Evolutionary conservation across 1,140 invertebrate species (phyloP).

Genomic region (Chrysoperla carnea): DNA sequence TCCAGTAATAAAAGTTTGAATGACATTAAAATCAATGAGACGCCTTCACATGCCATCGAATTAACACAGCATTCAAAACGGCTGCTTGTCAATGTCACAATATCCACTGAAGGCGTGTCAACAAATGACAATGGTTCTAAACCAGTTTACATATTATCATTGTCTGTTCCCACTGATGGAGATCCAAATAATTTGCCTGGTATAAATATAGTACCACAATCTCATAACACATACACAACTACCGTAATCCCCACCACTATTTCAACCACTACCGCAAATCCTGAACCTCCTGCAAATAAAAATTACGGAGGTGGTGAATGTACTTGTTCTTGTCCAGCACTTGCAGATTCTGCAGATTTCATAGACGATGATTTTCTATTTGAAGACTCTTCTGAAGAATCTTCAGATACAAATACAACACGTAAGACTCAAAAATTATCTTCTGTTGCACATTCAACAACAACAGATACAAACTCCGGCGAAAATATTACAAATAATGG

Average conservation of each 20-base stretch:
- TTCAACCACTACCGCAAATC: background rate
- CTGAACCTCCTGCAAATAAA: background rate
- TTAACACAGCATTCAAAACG: conserved; percentile 25
- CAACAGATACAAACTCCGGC: conserved; percentile 2
- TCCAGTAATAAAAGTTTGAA: conserved; percentile 10
- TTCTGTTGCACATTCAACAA: background rate
- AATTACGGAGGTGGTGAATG: conserved; percentile 40
- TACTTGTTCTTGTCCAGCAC: conserved; percentile 47
- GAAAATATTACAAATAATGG: background rate
- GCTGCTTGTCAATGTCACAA: conserved; percentile 56
- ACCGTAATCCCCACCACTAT: conserved; percentile 4
- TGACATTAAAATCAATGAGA: conserved; percentile 10
- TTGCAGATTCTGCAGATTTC: conserved; percentile 16
- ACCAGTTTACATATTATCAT: conserved; percentile 51
- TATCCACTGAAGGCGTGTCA: conserved; percentile 40
- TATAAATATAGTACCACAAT: conserved; percentile 17
- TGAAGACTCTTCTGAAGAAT: conserved; percentile 14
- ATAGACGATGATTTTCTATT: conserved; percentile 5
- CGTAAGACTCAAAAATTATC: conserved; percentile 2
- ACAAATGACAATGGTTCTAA: conserved; percentile 27
- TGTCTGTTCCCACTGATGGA: conserved; percentile 44
- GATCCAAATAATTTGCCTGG: conserved; percentile 30
- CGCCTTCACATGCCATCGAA: conserved; percentile 15
- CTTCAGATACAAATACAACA: conserved; percentile 10
- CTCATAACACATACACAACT: conserved; percentile 14